Evolutionary conservation across 2,113 vertebrate species (phyloP).

Genomic region (Cynopterus brachyotis): DNA sequence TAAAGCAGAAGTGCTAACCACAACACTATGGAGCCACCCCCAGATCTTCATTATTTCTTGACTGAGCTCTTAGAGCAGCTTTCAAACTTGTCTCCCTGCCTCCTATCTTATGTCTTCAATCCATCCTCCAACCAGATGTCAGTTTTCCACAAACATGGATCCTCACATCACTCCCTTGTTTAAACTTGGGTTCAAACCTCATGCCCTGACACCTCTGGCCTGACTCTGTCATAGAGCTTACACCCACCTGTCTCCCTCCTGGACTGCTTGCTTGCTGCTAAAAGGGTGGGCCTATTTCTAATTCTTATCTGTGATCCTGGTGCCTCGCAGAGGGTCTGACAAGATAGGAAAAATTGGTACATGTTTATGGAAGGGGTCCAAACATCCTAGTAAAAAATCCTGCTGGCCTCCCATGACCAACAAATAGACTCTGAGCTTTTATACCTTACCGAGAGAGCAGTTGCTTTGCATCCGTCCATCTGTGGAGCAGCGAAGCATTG

Average conservation of each 20-base stretch:
- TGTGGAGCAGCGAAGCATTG: conserved; percentile 93
- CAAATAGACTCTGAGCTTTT: rapidly evolving
- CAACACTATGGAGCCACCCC: no score
- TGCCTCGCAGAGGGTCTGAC: background rate
- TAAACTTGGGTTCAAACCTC: background rate
- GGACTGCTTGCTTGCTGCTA: background rate
- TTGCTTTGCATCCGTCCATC: conserved; percentile 96
- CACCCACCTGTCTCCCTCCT: background rate
- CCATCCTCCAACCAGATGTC: background rate
- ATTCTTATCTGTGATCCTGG: background rate
- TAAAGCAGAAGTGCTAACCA: no score
- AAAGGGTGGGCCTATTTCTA: background rate
- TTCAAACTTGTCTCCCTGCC: background rate
- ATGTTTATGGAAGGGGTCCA: background rate
- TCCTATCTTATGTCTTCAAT: background rate
- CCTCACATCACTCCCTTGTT: background rate
- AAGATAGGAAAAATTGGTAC: rapidly evolving
- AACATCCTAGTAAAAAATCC: background rate
- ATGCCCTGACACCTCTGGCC: background rate
- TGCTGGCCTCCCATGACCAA: rapidly evolving
- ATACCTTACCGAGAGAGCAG: conserved; percentile 87
- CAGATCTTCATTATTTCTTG: background rate
- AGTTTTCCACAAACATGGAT: background rate
- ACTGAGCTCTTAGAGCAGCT: background rate
- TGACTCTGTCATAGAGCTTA: background rate